Percentiles rank a stretch among this genome's conserved stretches.
Evolutionary conservation across 92 coral and sea anemone genomes (phyloP).

Genomic region (Metridium senile): DNA sequence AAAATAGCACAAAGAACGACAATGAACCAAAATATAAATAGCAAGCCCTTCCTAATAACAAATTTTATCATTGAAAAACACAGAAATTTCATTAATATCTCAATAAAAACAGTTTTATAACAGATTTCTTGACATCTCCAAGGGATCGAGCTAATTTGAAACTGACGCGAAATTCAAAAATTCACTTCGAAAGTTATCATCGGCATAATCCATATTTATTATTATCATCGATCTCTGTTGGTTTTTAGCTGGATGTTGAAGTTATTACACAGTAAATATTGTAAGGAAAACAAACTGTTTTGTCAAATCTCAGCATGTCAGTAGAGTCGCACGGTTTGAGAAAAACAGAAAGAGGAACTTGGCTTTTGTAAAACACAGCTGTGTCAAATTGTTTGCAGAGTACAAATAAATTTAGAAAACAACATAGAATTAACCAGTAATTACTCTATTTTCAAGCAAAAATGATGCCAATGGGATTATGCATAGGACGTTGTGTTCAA

Average conservation of each 20-base stretch:
- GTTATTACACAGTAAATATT: background rate
- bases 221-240: background rate
- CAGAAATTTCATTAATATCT: background rate
- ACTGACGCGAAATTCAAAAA: background rate
- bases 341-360: constrained; percentile 5
- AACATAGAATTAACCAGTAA: background rate
- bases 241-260: background rate
- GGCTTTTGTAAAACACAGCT: constrained; percentile 7
- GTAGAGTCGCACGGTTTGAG: constrained; percentile 1
- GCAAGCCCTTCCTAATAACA: background rate
- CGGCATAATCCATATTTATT: background rate
- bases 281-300: background rate
- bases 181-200: background rate
- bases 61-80: background rate
- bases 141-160: background rate
- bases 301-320: background rate
- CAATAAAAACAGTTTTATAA: background rate
- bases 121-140: background rate
- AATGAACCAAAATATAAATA: background rate
- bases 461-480: constrained; percentile 12
- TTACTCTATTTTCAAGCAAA: constrained; percentile 1
- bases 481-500: constrained; percentile 7
- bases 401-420: background rate
- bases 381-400: constrained; percentile 9
- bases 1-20: background rate